Evolutionary conservation across 2,888 invertebrate genomes (phyloP).

Genomic region (Mantis religiosa): DNA sequence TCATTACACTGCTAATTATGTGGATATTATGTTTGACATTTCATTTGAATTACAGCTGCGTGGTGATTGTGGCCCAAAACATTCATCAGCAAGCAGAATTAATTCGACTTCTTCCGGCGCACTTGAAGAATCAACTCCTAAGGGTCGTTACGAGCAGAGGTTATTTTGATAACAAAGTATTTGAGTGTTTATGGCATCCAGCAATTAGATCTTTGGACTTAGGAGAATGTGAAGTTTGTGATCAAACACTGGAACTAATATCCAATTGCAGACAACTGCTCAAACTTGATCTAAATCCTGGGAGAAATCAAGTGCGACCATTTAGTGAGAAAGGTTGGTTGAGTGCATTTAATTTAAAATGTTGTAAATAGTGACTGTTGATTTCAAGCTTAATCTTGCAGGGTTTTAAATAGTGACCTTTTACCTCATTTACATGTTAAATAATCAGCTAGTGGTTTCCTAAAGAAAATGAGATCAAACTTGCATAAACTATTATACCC

Average conservation of each 20-base stretch:
- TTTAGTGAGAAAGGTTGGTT: slow-evolving; percentile 2
- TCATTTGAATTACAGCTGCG: neutral
- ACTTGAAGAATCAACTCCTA: slow-evolving; percentile 2
- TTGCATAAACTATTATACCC: too few relatives aligned
- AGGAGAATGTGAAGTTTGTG: slow-evolving; percentile 37
- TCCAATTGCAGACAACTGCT: slow-evolving; percentile 36
- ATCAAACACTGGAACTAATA: slow-evolving; percentile 39
- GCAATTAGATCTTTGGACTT: slow-evolving; percentile 39
- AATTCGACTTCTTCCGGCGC: neutral
- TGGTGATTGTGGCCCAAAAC: neutral
- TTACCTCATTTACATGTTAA: too few relatives aligned
- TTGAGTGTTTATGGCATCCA: slow-evolving; percentile 37
- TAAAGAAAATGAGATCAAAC: too few relatives aligned
- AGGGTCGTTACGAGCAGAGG: slow-evolving; percentile 11
- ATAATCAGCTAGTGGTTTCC: too few relatives aligned
- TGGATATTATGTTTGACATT: neutral
- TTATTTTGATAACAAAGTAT: slow-evolving; percentile 31
- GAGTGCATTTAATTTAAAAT: neutral
- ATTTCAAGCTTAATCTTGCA: too few relatives aligned
- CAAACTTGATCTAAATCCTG: slow-evolving; percentile 37
- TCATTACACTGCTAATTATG: too few relatives aligned
- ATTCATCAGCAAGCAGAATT: neutral
- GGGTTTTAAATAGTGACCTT: too few relatives aligned
- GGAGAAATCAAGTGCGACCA: neutral
- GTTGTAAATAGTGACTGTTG: too few relatives aligned